Conservation (phyloP, 2,797 vertebrate species). For the Propithecus deckenii region DNA sequence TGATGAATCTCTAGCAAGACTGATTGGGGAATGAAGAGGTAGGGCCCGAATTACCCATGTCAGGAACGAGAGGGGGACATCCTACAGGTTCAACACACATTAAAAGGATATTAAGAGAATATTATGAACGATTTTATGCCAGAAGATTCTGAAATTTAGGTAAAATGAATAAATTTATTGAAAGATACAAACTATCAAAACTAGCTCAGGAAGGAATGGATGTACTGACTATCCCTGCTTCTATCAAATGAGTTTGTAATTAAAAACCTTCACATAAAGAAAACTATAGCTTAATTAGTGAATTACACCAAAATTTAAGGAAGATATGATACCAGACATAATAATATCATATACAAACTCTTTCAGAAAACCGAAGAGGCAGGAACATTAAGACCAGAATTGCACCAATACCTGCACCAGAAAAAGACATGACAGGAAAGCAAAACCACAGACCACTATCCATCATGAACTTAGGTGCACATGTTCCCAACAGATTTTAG, state of each 20-base stretch:
- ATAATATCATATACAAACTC: not conserved
- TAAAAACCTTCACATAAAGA: not conserved
- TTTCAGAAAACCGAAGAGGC: not conserved
- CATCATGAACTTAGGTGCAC: not conserved
- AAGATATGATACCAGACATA: not conserved
- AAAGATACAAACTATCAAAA: not conserved
- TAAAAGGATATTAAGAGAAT: not conserved
- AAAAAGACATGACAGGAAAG: not conserved
- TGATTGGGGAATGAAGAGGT: not conserved
- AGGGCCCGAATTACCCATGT: rapidly evolving
- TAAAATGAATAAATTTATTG: not conserved
- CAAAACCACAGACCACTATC: not conserved
- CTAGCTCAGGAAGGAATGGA: not conserved
- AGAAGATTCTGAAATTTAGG: not conserved
- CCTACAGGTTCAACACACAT: not conserved
- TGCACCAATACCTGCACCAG: rapidly evolving
- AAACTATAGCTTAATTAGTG: not conserved
- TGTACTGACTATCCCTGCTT: not conserved
- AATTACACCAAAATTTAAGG: not conserved
- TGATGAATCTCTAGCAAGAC: not conserved
- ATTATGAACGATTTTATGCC: not conserved
- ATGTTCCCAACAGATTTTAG: not conserved
- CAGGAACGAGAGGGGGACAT: not conserved
- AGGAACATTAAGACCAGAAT: not conserved
- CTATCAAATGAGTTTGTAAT: not conserved